Evolutionary conservation across 1,140 invertebrate species (phyloP), one percentile per base, ranked within the genome.

Genomic region (Carcinoscorpius rotundicauda): DNA sequence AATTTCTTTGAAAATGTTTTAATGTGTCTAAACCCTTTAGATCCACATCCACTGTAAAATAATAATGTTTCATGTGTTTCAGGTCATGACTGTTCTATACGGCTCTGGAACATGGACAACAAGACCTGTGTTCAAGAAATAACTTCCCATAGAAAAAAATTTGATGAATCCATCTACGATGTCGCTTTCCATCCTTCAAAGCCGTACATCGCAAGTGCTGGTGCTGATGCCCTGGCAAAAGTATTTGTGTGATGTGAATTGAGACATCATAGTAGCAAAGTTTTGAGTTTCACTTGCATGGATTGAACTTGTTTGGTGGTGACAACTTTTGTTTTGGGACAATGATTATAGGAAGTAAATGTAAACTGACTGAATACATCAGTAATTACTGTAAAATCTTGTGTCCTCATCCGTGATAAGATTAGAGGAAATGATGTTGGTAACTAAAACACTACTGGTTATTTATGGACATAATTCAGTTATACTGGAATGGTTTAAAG

Each of bases 61-160:
- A 64, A 53, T 61, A 51, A 62, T 65, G 69, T 60, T 57, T 69
- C 61, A 68, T 71, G 73, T 72, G 55, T 71, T 75, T 11, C 73
- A 91, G 88, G 88, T 80, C 96, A 99, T 80, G 97, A 99, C 80
- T 97, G 95, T 83, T 97, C 94, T 77, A 93, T 99, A 80, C 85
- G 97, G 77, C 84, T 99, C 73, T 99, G 97, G 97, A 95, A 98
- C 82, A 86, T 98, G 79, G 96, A 99, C 80, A 97, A 91, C 80
- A 95, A 95, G 79, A 96, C 93, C 63, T 98, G 96, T 82, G 91
- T 98, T 71, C 95, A 99, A 81, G 97, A 99, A 80, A 99, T 99
- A 74, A 98, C 97, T 57, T 94, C 95, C 69, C 97, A 99, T 82
- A 86, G 96, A 69, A 99, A 98, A 79, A 99, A 99, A 81, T 97